Conservation (phyloP, 2,113 vertebrate genomes). For the Pituophis catenifer region DNA sequence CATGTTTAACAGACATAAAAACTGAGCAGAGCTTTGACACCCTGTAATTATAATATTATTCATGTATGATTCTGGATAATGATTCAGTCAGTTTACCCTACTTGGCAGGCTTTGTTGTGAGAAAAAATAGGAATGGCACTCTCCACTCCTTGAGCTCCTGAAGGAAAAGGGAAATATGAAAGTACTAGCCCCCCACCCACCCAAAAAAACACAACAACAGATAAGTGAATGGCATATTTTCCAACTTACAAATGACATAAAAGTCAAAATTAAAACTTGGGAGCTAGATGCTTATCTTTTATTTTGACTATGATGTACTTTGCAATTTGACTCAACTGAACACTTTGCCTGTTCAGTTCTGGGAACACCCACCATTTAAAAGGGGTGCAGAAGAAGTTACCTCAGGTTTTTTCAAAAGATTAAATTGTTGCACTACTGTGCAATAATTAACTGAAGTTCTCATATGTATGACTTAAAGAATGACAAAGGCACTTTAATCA, state of each 20-base stretch:
- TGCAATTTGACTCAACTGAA: background rate
- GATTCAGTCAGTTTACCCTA: background rate
- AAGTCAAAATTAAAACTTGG: background rate
- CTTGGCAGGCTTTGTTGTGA: background rate
- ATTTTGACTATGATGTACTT: background rate
- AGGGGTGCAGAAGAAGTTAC: background rate
- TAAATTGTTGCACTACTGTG: background rate
- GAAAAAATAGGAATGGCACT: background rate
- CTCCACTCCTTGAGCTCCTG: background rate
- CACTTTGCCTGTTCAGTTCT: background rate
- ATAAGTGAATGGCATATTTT: background rate
- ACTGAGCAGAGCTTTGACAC: too few species aligned
- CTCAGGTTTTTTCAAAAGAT: background rate
- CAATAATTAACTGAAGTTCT: background rate
- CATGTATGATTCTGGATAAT: background rate
- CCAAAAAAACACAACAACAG: background rate
- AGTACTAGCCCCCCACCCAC: background rate
- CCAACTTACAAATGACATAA: background rate
- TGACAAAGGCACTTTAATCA: conserved; percentile 22
- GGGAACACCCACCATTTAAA: background rate
- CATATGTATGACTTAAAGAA: conserved; percentile 21
- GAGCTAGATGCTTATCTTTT: background rate
- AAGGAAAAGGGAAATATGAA: background rate
- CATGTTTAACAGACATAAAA: too few species aligned
- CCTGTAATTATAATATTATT: background rate